phyloP scores from a whole-genome alignment of 1,140 invertebrate genomes.

The Phenacoccus solenopsis region DNA sequence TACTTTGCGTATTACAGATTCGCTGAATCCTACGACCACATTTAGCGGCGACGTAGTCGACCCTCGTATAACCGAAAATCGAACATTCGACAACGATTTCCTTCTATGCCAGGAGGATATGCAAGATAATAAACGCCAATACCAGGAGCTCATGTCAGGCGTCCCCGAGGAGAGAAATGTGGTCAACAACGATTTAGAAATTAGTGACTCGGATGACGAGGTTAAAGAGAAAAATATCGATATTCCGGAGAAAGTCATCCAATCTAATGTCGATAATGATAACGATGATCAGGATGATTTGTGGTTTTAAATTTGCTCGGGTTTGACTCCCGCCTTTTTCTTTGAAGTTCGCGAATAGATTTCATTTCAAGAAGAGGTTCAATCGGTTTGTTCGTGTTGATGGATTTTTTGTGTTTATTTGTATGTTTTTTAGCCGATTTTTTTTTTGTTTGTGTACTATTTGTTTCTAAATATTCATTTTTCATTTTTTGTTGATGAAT shows the following conservation, averaged over 20 bases:
- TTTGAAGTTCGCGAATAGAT: neutral
- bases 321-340: too few species aligned
- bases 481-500: too few species aligned
- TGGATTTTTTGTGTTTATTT: too few species aligned
- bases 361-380: too few species aligned
- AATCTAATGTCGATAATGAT: conserved; percentile 6
- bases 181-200: conserved; percentile 60
- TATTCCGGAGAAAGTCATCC: conserved; percentile 13
- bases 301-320: conserved; percentile 20
- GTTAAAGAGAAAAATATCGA: neutral
- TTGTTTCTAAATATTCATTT: too few species aligned
- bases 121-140: conserved; percentile 23
- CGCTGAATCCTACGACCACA: conserved; percentile 37
- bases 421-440: too few species aligned
- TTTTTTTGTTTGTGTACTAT: too few species aligned
- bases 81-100: conserved; percentile 13
- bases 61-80: conserved; percentile 37
- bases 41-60: conserved; percentile 35
- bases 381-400: too few species aligned
- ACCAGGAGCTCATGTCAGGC: conserved; percentile 17
- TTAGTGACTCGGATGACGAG: conserved; percentile 69
- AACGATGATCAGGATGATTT: conserved; percentile 19
- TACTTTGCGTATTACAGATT: conserved; percentile 37
- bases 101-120: conserved; percentile 7
- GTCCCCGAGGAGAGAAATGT: conserved; percentile 27